Base-by-base conservation (phyloP, 2,888 invertebrate species). In the Drosophila mulleri region DNA sequence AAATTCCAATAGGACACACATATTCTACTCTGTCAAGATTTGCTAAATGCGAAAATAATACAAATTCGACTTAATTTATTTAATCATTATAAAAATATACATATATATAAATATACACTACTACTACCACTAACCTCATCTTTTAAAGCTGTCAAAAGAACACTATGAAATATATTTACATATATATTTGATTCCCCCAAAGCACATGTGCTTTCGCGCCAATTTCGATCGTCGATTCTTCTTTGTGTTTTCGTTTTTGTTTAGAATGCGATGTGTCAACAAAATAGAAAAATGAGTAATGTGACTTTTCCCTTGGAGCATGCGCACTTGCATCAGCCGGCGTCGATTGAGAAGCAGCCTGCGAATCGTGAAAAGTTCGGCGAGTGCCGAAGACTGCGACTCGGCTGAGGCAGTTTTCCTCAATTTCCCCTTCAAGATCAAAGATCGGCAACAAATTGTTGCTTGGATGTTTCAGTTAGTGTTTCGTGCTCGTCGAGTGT, bases 401-500 rank as follows among this genome's bases (percentile, higher is more conserved):
- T 66, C 70, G 80, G 58, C 50, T 12, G 16, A 32, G 29, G 50
- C 41, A 12, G 39, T 37, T 61, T 58, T 56, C 37, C 72, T 56
- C 26, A 26, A 56, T 75, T 79, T 71, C 50, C 71, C 71, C 62
- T 42, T 44, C 47, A 75, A 77, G 77, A 50, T 35, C 50, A 32
- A 32, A 50, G 50, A 77, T 77, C 80, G 57, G 47, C 56, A 75
- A 18, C 59, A 61, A 61, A 61, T 56, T 29, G 58, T 63, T 56
- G 63, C 64, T 59, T 35, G 37, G 47, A 60, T 60, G 66, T 67
- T 67, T 93, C 91, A 92, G 92, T 92, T 92, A 90, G 92, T 92
- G 92, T 92, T 92, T 92, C 91, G 92, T 93, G 91, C 91, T 93
- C 92, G 92, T 92, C 92, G 92, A 92, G 92, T 92, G 91, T 92